Conservation (phyloP, 2,888 invertebrate species). For the Lasius fuliginosus region DNA sequence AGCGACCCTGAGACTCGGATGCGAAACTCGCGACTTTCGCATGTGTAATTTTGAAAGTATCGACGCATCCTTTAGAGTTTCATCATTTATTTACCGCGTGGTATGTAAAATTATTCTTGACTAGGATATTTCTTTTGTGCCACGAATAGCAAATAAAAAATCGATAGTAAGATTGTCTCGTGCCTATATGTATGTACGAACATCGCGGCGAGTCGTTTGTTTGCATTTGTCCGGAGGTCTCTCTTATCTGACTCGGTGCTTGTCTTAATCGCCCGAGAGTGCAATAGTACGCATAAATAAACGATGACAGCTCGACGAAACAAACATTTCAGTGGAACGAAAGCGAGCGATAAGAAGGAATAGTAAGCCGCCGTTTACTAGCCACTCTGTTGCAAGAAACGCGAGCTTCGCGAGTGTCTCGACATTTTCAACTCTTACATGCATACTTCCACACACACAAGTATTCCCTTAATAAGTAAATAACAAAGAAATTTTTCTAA, state of each 20-base stretch:
- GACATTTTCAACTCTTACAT: background rate
- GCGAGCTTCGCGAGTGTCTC: background rate
- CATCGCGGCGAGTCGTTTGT: background rate
- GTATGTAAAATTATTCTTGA: background rate
- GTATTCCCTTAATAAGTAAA: background rate
- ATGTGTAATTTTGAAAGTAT: background rate
- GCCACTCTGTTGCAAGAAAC: background rate
- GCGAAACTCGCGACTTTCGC: background rate
- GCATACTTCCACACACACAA: background rate
- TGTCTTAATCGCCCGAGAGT: background rate
- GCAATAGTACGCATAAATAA: slow-evolving; percentile 32
- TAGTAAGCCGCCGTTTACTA: background rate
- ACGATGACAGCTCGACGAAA: slow-evolving; percentile 38
- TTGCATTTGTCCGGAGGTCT: background rate
- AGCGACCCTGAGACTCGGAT: background rate
- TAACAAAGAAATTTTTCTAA: background rate
- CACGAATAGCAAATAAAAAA: background rate
- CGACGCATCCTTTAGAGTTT: background rate
- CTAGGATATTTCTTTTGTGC: background rate
- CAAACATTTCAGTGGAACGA: slow-evolving; percentile 12
- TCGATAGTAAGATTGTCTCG: slow-evolving; percentile 1
- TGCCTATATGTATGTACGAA: background rate
- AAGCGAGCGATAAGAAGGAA: background rate
- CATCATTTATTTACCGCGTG: background rate
- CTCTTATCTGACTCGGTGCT: slow-evolving; percentile 33